These are phyloP conservation scores for Poecilia velifera DNA, from an alignment of 2,797 vertebrate species.

Conservation along the genomic window DNA sequence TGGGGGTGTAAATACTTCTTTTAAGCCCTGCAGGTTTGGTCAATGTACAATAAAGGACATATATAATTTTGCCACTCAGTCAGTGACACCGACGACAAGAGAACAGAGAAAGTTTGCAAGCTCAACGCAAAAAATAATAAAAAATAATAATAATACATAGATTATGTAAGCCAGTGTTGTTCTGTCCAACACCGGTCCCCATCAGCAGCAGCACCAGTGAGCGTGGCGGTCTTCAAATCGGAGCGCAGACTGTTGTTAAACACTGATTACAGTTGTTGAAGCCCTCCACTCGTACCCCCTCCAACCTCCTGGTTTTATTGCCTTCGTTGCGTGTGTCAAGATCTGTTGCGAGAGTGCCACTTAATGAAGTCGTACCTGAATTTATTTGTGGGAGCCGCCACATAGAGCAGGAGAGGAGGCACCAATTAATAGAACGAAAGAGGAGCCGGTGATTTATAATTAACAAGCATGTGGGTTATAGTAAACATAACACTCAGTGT, in stretches of 20 bases:
- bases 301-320: constrained; percentile 56
- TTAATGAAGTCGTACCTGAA: constrained; percentile 76
- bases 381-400: constrained; percentile 62
- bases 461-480: constrained; percentile 90
- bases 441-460: constrained; percentile 97
- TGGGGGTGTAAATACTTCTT: background rate
- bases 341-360: constrained; percentile 70
- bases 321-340: constrained; percentile 66
- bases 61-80: background rate
- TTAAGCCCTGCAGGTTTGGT: background rate
- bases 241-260: constrained; percentile 36
- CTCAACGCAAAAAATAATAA: constrained; percentile 4
- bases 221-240: constrained; percentile 15
- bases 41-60: background rate
- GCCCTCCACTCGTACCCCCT: constrained; percentile 13
- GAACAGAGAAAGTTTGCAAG: background rate
- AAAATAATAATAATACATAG: too few species aligned
- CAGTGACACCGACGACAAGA: constrained; percentile 14
- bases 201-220: background rate
- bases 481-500: constrained; percentile 77
- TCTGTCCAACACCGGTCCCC: background rate
- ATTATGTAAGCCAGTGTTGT: background rate
- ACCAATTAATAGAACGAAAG: constrained; percentile 96
- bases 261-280: constrained; percentile 53
- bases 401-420: constrained; percentile 83